These are phyloP conservation scores for Selenia dentaria DNA, from an alignment of 2,888 invertebrate genomes.

Conservation along the genomic window DNA sequence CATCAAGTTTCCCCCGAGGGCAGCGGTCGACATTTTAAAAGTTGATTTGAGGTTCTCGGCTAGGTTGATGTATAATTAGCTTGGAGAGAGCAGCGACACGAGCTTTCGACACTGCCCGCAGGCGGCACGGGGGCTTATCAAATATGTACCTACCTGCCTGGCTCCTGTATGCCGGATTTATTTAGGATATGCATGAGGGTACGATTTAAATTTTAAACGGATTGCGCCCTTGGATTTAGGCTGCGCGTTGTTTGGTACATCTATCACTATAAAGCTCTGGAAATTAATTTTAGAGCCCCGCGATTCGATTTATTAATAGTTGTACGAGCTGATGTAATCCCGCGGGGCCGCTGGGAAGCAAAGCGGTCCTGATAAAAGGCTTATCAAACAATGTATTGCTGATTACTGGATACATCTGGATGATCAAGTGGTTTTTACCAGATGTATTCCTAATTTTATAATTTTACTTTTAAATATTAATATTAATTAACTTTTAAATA, in stretches of 20 bases:
- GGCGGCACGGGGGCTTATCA: conserved; percentile 70
- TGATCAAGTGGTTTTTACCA: too few relatives aligned
- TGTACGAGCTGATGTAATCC: conserved; percentile 63
- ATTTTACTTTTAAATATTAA: too few relatives aligned
- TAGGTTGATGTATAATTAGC: conserved; percentile 73
- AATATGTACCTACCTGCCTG: conserved; percentile 81
- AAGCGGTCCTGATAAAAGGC: conserved; percentile 58
- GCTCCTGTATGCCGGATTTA: conserved; percentile 78
- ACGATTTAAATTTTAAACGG: conserved; percentile 84
- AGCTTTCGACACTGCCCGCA: conserved; percentile 53
- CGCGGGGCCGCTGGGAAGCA: conserved; percentile 45
- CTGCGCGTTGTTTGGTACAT: conserved; percentile 76
- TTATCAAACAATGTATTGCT: conserved; percentile 54
- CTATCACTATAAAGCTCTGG: conserved; percentile 67
- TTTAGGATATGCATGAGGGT: conserved; percentile 85
- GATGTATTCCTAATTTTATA: too few relatives aligned
- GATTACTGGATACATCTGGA: conserved; percentile 46
- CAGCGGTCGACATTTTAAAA: conserved; percentile 49
- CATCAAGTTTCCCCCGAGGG: conserved; percentile 21
- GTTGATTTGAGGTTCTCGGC: conserved; percentile 63
- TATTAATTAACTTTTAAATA: too few relatives aligned
- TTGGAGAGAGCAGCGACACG: conserved; percentile 65
- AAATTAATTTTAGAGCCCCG: conserved; percentile 66
- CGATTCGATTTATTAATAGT: conserved; percentile 70
- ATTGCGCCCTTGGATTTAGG: conserved; percentile 81